Evolutionary conservation across 2,888 invertebrate species (phyloP), one percentile per base, ranked within the genome.

Genomic region (Ochropleura leucogaster): DNA sequence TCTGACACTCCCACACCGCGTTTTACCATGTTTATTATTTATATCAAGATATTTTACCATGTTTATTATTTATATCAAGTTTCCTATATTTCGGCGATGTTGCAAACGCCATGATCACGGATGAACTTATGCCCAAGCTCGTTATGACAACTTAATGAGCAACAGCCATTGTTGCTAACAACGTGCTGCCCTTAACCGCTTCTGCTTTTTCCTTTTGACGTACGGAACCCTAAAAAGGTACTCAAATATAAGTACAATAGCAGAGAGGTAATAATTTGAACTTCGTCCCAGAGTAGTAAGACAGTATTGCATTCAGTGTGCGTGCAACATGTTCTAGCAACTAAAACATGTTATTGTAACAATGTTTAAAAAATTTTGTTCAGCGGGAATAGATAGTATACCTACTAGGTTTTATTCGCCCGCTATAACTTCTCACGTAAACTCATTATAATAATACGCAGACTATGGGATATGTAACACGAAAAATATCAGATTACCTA

Each of bases 381-480:
- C 10, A 16, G 0, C 30, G 6, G 44, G 18, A 16, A 20, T 6
- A 10, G 8, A 3, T 60, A n/a, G n/a, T n/a, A n/a, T n/a, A n/a
- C n/a, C n/a, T n/a, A 14, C 4, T 44, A 14, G n/a, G 0, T 9
- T 55, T n/a, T 14, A 12, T 55, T 69, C 6, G 0, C 46, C 6
- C 6, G 20, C 20, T 9, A 42, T 47, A 16, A 18, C 40, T 20
- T 53, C 16, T 7, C 4, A 73, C 20, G 5, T 46, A 59, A 65
- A 60, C 44, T 66, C 65, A 46, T 46, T 12, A 7, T 49, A 5
- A 57, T 55, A 72, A 62, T 60, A 67, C 20, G 49, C 2, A 57
- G 16, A 60, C 10, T 51, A 30, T 16, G 18, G 18, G 0, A 49
- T 53, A 79, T 18, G 49, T 72, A 49, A 60, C 30, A 42, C 30